phyloP scores from a whole-genome alignment of 2,797 vertebrate genomes.

The Hipposideros larvatus region DNA sequence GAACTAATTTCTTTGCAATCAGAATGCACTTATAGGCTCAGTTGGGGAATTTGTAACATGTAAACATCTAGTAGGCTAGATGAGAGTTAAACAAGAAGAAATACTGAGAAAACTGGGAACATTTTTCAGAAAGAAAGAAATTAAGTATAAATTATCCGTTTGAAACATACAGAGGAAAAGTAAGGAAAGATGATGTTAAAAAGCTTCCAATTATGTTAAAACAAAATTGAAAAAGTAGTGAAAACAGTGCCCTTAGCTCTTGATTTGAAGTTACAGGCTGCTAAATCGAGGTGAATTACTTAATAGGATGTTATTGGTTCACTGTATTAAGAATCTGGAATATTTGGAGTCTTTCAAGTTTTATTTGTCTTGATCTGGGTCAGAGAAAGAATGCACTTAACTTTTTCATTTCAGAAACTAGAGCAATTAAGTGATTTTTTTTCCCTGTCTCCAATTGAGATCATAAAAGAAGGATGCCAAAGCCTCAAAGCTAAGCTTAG shows the following conservation, averaged over 20 bases:
- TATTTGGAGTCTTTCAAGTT: background rate
- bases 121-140: constrained; percentile 56
- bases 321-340: constrained; percentile 22
- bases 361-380: background rate
- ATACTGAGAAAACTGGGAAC: constrained; percentile 4
- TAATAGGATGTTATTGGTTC: background rate
- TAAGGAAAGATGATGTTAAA: constrained; percentile 31
- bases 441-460: background rate
- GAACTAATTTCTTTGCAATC: constrained; percentile 72
- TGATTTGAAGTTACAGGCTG: constrained; percentile 1
- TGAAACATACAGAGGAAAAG: constrained; percentile 35
- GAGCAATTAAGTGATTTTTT: background rate
- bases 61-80: constrained; percentile 52
- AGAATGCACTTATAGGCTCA: constrained; percentile 57
- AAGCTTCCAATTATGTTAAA: constrained; percentile 35
- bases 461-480: background rate
- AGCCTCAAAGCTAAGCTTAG: background rate
- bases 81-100: constrained; percentile 67
- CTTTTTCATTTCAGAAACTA: constrained; percentile 42
- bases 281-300: constrained; percentile 31
- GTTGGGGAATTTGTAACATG: constrained; percentile 58
- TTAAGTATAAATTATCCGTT: constrained; percentile 26
- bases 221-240: constrained; percentile 41
- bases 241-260: constrained; percentile 14
- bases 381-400: constrained; percentile 47